These are phyloP conservation scores for Megaceryle torquata DNA, from an alignment of 2,113 vertebrate genomes.

Conservation along the genomic window DNA sequence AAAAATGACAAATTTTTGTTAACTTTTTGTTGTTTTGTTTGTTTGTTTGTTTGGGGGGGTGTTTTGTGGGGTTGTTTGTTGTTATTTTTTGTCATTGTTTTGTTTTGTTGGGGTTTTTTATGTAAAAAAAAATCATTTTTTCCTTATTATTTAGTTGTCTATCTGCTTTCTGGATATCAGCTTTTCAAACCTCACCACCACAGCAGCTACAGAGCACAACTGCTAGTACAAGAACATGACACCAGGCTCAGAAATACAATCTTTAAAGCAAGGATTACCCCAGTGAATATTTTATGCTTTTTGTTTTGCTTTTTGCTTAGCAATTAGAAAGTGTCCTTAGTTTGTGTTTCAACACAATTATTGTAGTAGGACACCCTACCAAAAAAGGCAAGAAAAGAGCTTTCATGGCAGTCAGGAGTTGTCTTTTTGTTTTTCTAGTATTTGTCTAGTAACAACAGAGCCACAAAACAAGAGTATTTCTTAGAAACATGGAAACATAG, in stretches of 20 bases:
- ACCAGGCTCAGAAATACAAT: background rate
- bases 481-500: too few species aligned
- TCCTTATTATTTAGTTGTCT: background rate
- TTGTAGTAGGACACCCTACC: background rate
- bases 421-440: background rate
- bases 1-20: background rate
- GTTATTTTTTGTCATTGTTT: too few species aligned
- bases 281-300: background rate
- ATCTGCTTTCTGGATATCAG: background rate
- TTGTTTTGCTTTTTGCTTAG: background rate
- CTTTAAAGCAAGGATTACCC: background rate
- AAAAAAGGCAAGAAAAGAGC: slow-evolving; percentile 35
- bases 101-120: background rate
- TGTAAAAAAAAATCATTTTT: background rate
- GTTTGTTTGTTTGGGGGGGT: background rate
- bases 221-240: background rate
- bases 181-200: background rate
- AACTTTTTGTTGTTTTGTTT: background rate
- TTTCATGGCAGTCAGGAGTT: background rate
- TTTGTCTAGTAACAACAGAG: background rate
- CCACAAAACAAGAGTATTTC: background rate
- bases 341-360: background rate
- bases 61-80: too few species aligned
- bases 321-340: background rate
- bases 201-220: background rate